These are phyloP conservation scores for Hipparchia semele DNA, from an alignment of 2,888 invertebrate genomes.

Conservation along the genomic window DNA sequence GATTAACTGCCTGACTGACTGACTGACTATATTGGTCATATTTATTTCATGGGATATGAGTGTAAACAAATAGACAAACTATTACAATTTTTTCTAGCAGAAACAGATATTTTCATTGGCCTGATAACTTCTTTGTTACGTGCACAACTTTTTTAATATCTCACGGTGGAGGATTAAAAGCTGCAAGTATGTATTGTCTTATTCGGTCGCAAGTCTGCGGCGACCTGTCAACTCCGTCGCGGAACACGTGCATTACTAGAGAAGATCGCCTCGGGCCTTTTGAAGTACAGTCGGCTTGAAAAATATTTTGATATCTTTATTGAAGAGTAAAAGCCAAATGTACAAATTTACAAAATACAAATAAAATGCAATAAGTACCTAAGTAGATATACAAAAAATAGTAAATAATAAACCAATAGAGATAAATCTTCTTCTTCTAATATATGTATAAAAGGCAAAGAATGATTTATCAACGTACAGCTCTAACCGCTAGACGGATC, in stretches of 20 bases:
- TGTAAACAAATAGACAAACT: too few relatives aligned
- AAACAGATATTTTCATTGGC: slow-evolving; percentile 12
- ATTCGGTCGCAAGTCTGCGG: slow-evolving; percentile 40
- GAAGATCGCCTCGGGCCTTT: slow-evolving; percentile 53
- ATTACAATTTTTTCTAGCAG: too few relatives aligned
- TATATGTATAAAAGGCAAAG: too few relatives aligned
- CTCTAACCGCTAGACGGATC: too few relatives aligned
- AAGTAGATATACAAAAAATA: too few relatives aligned
- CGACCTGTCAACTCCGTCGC: slow-evolving; percentile 43
- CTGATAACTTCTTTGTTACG: slow-evolving; percentile 16
- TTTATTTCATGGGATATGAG: background rate
- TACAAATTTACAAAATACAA: background rate
- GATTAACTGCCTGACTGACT: too few relatives aligned
- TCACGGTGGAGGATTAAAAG: slow-evolving; percentile 30
- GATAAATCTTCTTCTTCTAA: too few relatives aligned
- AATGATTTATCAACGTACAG: too few relatives aligned
- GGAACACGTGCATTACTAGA: slow-evolving; percentile 58
- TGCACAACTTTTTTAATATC: slow-evolving; percentile 26
- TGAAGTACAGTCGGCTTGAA: slow-evolving; percentile 47
- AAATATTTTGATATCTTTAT: background rate
- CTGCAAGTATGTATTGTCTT: slow-evolving; percentile 34
- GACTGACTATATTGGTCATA: background rate
- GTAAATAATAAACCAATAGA: too few relatives aligned
- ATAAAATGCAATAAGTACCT: too few relatives aligned
- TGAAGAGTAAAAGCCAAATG: background rate